Evolutionary conservation across 2,888 invertebrate genomes (phyloP), one percentile per base, ranked within the genome.

Genomic region (Caenorhabditis panamensis): DNA sequence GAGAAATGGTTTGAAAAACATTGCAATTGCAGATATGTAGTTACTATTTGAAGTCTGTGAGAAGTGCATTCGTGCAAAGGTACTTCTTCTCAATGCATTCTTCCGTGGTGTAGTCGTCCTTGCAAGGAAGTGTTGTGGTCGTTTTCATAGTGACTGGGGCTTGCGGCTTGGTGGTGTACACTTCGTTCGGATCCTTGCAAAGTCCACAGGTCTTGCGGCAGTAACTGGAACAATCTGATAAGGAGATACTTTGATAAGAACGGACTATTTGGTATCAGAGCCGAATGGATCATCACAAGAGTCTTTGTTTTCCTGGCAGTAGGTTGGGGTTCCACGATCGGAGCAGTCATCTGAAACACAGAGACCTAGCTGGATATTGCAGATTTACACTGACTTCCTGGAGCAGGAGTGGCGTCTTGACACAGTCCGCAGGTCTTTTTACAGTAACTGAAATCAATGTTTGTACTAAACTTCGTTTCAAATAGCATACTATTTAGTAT

Each of bases 141-240:
- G 54, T 66, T 11, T 54, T 54, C 1, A 22, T 26, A 8, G 24
- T 36, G 16, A 11, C 22, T 3, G 44, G 41, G 9, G 36, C 31
- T 18, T 47, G 28, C 5, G 13, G 16, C 24, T 26, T 47, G 8
- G 67, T 67, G 16, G 67, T 67, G 47, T 67, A 67, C 5, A 31
- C 49, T 2, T 13, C 49, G 11, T 59, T 59, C 13, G 68, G 59
- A 24, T 68, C 59, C 37, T 68, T 68, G 47, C 67, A 67, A 13
- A 67, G 67, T 0, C 67, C 67, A 26, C 67, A 67, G 13, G 67
- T 67, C n/a, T 67, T 47, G 11, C 67, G 67, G 28, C 68, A 68
- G 49, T 68, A 68, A n/a, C 68, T 68, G 58, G 2, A 59, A 68
- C 11, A n/a, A n/a, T n/a, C n/a, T n/a, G n/a, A n/a, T n/a, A n/a